Base-by-base conservation (phyloP, 2,888 invertebrate genomes). In the Brenthis ino region DNA sequence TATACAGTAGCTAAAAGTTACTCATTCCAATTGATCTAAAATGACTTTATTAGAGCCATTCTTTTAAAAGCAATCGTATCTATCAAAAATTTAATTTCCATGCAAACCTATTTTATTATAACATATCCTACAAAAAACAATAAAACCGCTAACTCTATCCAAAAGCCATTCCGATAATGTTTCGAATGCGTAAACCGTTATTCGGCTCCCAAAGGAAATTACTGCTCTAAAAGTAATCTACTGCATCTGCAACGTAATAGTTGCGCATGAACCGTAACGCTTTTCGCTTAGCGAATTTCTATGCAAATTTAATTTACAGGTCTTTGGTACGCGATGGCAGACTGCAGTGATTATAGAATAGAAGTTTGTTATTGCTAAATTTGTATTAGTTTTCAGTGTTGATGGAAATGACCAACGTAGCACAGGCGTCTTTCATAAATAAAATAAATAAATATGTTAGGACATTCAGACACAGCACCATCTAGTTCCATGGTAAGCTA, bases 141-240 rank as follows among this genome's bases (percentile, higher is more conserved):
- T 58, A 14, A 68, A 37, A 60, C 55, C 11, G 47, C 20, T 33
- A 58, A 47, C 20, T 54, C 53, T 55, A 63, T 69, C 56, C 51
- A 56, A 65, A 69, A 61, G 60, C 50, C 53, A 57, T 61, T 57
- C 56, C 55, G 65, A 69, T 69, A 65, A 65, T 61, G 65, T 57
- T 65, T 69, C 60, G 51, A 65, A 69, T 65, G 69, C 51, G 65
- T 65, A 56, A 60, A 48, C 60, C 65, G 56, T 61, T 65, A 55
- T 53, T 56, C 61, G 51, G 50, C 65, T 69, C 69, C 69, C 69
- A 53, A 48, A 69, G 69, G 69, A 69, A 69, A 69, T 69, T 69
- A 69, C 65, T 56, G 60, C 47, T 69, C 60, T 69, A 65, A 69
- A 69, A 65, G 68, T 68, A 68, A 68, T 68, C 68, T 64, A 64